These are phyloP conservation scores for Sthenelais limicola DNA, from an alignment of 2,888 invertebrate genomes.

Conservation along the genomic window DNA sequence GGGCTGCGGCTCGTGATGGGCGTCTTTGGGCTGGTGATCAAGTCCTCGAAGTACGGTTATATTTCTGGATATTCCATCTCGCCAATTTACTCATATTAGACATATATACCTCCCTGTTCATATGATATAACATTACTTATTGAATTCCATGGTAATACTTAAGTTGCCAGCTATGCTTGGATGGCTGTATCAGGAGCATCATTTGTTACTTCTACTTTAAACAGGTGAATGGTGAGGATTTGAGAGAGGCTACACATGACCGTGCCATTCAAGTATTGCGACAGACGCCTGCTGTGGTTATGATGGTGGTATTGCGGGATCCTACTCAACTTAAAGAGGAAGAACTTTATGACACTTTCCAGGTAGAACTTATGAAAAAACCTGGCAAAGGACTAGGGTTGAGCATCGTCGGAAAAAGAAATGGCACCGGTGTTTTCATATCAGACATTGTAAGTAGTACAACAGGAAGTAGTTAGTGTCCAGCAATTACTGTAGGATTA, in stretches of 20 bases:
- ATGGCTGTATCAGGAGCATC: not conserved
- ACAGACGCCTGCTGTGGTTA: constrained; percentile 85
- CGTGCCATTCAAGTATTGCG: constrained; percentile 84
- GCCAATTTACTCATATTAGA: not conserved
- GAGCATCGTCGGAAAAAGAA: constrained; percentile 83
- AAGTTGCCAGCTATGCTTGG: not conserved
- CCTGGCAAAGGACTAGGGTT: constrained; percentile 83
- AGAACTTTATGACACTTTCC: constrained; percentile 77
- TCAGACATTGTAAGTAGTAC: constrained; percentile 89
- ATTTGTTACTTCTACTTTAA: constrained; percentile 30
- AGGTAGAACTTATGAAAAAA: constrained; percentile 88
- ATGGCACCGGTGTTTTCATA: constrained; percentile 87
- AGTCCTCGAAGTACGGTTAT: constrained; percentile 83
- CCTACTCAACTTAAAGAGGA: constrained; percentile 74
- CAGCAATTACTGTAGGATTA: too few species aligned
- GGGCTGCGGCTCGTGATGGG: constrained; percentile 91
- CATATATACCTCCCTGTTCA: not conserved
- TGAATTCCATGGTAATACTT: not conserved
- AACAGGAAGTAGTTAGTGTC: too few species aligned
- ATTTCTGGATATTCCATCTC: not conserved
- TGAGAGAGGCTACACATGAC: constrained; percentile 86
- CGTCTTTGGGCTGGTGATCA: constrained; percentile 93
- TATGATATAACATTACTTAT: not conserved
- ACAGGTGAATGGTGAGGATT: constrained; percentile 83
- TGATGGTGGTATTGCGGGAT: constrained; percentile 84